Conservation (phyloP, 2,888 invertebrate genomes). For the Gari tellinella region DNA sequence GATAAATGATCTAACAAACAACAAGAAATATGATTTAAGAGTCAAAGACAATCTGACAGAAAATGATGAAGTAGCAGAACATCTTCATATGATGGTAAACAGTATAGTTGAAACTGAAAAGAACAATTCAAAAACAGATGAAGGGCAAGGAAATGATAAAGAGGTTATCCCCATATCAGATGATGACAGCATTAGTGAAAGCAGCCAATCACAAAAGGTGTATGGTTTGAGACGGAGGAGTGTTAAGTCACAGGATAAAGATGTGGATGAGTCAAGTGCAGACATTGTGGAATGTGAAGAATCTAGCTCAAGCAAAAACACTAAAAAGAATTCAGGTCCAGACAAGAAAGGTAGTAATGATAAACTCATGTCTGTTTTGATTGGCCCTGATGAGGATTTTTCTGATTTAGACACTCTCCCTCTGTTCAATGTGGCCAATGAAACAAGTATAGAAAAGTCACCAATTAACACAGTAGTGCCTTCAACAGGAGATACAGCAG, state of each 20-base stretch:
- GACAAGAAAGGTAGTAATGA: slow-evolving; percentile 2
- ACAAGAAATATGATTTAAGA: no score
- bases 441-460: no score
- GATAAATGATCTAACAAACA: no score
- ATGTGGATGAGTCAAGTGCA: not conserved
- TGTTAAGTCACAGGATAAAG: not conserved
- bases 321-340: not conserved
- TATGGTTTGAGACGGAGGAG: not conserved
- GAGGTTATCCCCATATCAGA: not conserved
- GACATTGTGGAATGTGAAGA: not conserved
- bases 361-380: slow-evolving; percentile 31
- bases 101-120: slow-evolving; percentile 1
- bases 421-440: no score
- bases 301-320: not conserved
- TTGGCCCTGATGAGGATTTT: slow-evolving; percentile 46
- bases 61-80: no score
- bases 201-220: not conserved
- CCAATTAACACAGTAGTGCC: no score
- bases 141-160: not conserved
- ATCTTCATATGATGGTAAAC: no score
- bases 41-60: no score
- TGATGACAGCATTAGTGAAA: not conserved
- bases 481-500: no score
- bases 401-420: slow-evolving; percentile 16
- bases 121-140: slow-evolving; percentile 11